Base-by-base conservation (phyloP, 1,140 invertebrate genomes). In the Akabosia matsudoensis region DNA sequence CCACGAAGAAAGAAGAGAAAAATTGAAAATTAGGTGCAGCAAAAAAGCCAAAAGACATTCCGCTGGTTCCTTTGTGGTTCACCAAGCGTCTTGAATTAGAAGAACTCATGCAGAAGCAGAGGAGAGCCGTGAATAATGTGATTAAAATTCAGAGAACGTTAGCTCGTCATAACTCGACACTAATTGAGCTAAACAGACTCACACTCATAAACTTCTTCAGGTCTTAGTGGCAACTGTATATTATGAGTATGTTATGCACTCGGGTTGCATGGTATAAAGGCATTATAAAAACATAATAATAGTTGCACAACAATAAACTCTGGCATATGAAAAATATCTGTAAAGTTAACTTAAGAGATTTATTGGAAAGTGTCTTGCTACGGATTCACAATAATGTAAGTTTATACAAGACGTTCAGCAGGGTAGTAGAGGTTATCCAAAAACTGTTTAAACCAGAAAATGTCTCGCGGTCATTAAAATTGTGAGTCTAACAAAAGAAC, bases 161-260 rank as follows among this genome's bases (percentile, higher is more conserved):
- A 79, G 74, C 78, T 79, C 78, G 75, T 79, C 78, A 79, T 79
- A 79, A 77, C 78, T 77, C 76, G 78, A 79, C 78, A 79, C 78
- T 79, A 79, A 79, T 79, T 79, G 78, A 79, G 76, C 78, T 79
- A 79, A 79, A 79, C 76, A 77, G 76, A 74, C 77, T 79, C 76
- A 74, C 75, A 76, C 78, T 74, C 76, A 79, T 79, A 79, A 79
- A 79, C 76, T 76, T 79, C 26, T 24, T 30, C 61, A 24, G 31
- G 7, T 45, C 37, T 7, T 45, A 45, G 7, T 18, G 18, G 18
- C 37, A 45, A 45, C 37, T 45, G 37, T 18, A 45, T 18, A 10
- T 45, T 45, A 45, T 18, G 37, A 45, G 7, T 45, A n/a, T n/a
- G n/a, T n/a, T n/a, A n/a, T n/a, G n/a, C n/a, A n/a, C 37, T 45